phyloP scores from a whole-genome alignment of 2,888 invertebrate genomes.

The Halictus ligatus region DNA sequence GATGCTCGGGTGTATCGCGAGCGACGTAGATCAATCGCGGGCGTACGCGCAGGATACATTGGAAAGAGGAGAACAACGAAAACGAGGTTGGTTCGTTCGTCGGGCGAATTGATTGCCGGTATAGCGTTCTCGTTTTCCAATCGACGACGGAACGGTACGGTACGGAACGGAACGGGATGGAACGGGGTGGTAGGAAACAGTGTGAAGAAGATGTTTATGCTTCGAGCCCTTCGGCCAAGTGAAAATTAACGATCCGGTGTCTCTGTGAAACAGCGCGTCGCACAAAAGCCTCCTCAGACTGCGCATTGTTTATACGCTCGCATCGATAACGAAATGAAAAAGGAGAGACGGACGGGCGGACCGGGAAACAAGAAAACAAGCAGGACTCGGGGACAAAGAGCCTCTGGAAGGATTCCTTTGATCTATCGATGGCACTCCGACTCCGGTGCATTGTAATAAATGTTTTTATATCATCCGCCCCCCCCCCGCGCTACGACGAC shows the following conservation, averaged over 20 bases:
- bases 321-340: constrained; percentile 55
- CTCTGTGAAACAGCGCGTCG: constrained; percentile 34
- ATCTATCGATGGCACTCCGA: constrained; percentile 50
- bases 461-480: constrained; percentile 55
- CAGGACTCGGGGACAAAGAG: constrained; percentile 49
- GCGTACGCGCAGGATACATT: not conserved
- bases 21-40: constrained; percentile 8
- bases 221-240: constrained; percentile 38
- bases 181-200: constrained; percentile 11
- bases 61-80: not conserved
- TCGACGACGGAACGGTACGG: not conserved
- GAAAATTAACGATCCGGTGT: constrained; percentile 56
- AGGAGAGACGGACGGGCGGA: not conserved
- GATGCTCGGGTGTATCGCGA: not conserved
- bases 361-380: constrained; percentile 16
- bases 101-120: not conserved
- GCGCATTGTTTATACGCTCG: constrained; percentile 58
- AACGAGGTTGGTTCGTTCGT: not conserved
- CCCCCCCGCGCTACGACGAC: constrained; percentile 8
- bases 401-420: constrained; percentile 57
- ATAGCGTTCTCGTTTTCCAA: not conserved
- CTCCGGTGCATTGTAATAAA: constrained; percentile 51
- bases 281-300: constrained; percentile 43
- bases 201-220: constrained; percentile 37
- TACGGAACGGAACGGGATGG: not conserved